Evolutionary conservation across 2,797 vertebrate genomes (phyloP), one percentile per base, ranked within the genome.

Genomic region (Hemibagrus guttatus): DNA sequence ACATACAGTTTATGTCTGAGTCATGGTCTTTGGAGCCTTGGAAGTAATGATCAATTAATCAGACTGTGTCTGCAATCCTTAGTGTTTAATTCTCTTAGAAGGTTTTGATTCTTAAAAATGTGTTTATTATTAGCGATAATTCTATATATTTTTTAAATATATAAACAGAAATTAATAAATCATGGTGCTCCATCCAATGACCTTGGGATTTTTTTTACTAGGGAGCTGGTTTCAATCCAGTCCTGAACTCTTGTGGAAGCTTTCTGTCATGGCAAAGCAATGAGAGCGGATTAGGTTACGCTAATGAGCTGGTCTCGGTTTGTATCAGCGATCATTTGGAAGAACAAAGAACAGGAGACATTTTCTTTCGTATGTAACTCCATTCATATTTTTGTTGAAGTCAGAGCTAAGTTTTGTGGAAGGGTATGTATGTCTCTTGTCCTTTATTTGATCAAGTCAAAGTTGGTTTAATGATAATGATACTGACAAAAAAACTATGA

Each of bases 161-260:
- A 39, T 39, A 39, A 39, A 89, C 92, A 88, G 90, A 90, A 91
- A 91, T 90, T 49, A 88, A 91, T 92, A 90, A 88, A 88, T 88
- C 84, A 90, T 87, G 86, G 81, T 88, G 83, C 79, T 83, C 85
- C 59, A 68, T 69, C 63, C 72, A 71, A 56, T 89, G 84, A 86
- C 46, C 80, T 85, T 39, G 86, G 56, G 74, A 90, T 90, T 84
- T 85, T 78, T 85, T 85, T 85, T 68, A 88, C 90, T 88, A 83
- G 81, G 83, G 83, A 88, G 91, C 94, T 95, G 93, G 91, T 94
- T 92, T 90, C 90, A 92, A 91, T 95, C 89, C 92, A 87, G 90
- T 89, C 58, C 89, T 90, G 89, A 92, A 85, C 84, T 46, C 82
- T 91, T 87, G 90, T 91, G 86, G 93, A 93, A 92, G 89, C 72